Evolutionary conservation across 2,797 vertebrate genomes (phyloP).

Genomic region (Lemur catta): DNA sequence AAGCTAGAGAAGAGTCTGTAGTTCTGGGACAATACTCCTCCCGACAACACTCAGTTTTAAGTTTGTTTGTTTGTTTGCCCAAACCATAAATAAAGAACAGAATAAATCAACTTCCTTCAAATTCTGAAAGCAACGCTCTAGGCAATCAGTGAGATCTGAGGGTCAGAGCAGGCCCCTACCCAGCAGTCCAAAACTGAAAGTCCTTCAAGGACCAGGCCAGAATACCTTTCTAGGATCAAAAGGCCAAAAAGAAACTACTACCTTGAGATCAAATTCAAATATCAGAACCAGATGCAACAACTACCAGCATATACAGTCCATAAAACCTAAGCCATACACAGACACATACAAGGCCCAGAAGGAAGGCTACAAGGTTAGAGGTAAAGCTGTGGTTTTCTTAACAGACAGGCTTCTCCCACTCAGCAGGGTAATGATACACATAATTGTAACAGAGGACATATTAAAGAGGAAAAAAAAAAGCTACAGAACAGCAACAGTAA

Average conservation of each 20-base stretch:
- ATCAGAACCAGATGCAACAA: not conserved
- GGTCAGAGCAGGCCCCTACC: not conserved
- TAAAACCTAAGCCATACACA: not conserved
- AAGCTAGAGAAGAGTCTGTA: not conserved
- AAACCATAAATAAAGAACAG: not conserved
- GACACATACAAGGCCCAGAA: not conserved
- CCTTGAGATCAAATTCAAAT: constrained; percentile 3
- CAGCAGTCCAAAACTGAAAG: not conserved
- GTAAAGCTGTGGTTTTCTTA: not conserved
- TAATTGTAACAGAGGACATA: not conserved
- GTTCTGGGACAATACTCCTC: not conserved
- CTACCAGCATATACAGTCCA: not conserved
- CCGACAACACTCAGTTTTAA: not conserved
- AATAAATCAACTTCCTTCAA: not conserved
- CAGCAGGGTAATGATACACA: not conserved
- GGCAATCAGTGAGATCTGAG: not conserved
- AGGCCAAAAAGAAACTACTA: not conserved
- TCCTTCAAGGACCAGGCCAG: not conserved
- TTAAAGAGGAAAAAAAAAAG: not conserved
- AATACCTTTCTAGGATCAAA: not conserved
- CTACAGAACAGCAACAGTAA: not conserved
- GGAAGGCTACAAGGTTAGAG: not conserved
- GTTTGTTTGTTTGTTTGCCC: not conserved
- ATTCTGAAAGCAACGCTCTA: not conserved
- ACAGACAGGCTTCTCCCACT: not conserved